Base-by-base conservation (phyloP, 2,888 invertebrate genomes). In the Galeopsomyia nigrocyanea region DNA sequence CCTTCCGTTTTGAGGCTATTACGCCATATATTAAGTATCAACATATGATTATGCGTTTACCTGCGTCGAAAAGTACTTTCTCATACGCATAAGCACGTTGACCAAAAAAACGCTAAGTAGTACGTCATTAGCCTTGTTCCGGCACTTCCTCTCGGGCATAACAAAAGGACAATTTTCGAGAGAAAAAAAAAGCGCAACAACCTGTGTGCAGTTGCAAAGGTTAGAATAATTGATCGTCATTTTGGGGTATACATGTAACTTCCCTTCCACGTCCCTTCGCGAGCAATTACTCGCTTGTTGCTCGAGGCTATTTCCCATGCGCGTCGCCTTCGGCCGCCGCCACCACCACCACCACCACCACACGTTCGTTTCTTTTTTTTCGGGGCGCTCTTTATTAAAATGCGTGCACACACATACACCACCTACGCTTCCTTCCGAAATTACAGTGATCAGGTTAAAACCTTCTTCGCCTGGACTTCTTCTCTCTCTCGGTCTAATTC, bases 301-400 rank as follows among this genome's bases (percentile, higher is more conserved):
- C 84, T 78, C 71, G 68, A 71, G 81, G 84, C 82, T 76, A 80
- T 83, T 85, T 84, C 84, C 83, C 84, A 85, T 84, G 78, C 75
- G 17, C 62, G 58, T 58, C 60, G 63, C 68, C 73, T 66, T 63
- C 71, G 76, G 63, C 50, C 61, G 19, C 67, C 53, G 17, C 50
- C 68, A 21, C 26, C 46, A 56, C 56, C 61, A 26, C 67, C 53
- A 17, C 50, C 68, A 21, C 26, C 46, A 56, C 56, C 5, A 16
- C 62, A 56, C 22, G 55, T 31, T 31, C 22, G 22, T 13, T 19
- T 56, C 22, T 16, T 6, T 19, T 57, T 62, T 57, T 62, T 53
- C 14, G 63, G 10, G 39, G 47, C 58, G 39, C 39, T 26, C 47
- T 73, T 73, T 75, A 76, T 71, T 73, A 73, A 73, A 76, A 73